Evolutionary conservation across 1,140 invertebrate genomes (phyloP), one percentile per base, ranked within the genome.

Genomic region (Eufriesea mexicana): DNA sequence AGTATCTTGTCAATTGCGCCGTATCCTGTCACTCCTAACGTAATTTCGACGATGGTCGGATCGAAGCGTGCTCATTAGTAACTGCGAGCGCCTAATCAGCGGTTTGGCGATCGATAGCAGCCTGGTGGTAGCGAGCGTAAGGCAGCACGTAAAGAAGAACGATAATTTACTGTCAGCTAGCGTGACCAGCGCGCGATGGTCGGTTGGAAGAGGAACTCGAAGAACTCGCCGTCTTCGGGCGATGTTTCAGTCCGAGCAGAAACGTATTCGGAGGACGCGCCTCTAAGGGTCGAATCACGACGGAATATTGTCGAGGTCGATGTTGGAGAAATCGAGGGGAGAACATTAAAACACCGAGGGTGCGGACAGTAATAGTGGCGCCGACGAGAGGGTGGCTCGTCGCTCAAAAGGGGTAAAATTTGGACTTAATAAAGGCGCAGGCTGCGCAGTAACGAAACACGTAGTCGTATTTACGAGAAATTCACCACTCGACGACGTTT

Each of bases 321-420:
- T 87, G 90, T 84, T 74, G 84, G 88, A 89, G 86, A 91, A 91
- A 88, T 90, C 77, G 86, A 91, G 89, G 90, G 89, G 89, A 88
- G 85, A 91, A 77, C 80, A 88, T 92, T 86, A 91, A 91, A 92
- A 88, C 87, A 86, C 85, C 73, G 87, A 92, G 90, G 90, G 90
- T 91, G 89, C 89, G 87, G 89, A 89, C 89, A 90, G 87, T 89
- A 78, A 85, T 90, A 91, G 86, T 88, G 88, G 89, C 89, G 89
- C 90, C 84, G 86, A 70, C 84, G 76, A 86, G 76, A 86, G 89
- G 89, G 87, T 76, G 84, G 79, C 75, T 85, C 79, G 75, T 79
- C 84, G 86, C 62, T 83, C 72, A 74, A 88, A 89, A 89, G 87
- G 87, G 87, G 86, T 89, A 88, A 87, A 88, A 87, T 88, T 85